phyloP scores from a whole-genome alignment of 1,140 invertebrate genomes.

The Pollicipes pollicipes region DNA sequence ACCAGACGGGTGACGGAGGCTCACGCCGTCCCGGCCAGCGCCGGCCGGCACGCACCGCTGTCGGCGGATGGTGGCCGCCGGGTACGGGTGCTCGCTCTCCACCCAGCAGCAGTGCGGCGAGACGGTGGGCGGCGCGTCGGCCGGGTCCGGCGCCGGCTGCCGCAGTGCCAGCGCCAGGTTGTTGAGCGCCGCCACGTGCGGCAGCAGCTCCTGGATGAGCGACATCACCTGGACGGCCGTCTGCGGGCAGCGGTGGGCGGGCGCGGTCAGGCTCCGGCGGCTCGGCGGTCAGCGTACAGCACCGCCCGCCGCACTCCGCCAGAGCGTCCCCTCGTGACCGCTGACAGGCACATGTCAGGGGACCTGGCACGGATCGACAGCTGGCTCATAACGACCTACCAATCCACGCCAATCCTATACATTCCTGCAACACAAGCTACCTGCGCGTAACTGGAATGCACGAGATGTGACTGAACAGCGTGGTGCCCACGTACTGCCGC shows the following conservation, averaged over 20 bases:
- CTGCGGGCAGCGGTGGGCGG: constrained; percentile 27
- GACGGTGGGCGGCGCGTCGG: constrained; percentile 16
- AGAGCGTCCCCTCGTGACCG: no score
- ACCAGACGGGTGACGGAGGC: no score
- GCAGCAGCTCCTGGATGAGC: constrained; percentile 73
- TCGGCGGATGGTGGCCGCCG: constrained; percentile 66
- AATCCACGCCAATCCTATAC: no score
- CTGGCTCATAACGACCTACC: no score
- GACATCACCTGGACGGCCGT: constrained; percentile 79
- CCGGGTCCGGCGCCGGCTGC: constrained; percentile 21
- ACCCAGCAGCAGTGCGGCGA: constrained; percentile 63
- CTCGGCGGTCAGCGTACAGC: no score
- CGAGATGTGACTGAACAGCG: no score
- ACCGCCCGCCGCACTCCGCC: no score
- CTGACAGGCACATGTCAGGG: no score
- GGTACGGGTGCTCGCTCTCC: constrained; percentile 94
- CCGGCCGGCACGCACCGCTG: constrained; percentile 40
- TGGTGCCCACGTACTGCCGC: no score
- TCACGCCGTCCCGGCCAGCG: neutral
- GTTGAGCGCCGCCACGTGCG: constrained; percentile 72
- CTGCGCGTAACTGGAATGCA: no score
- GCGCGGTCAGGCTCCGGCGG: constrained; percentile 1
- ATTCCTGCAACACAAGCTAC: no score
- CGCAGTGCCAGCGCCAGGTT: constrained; percentile 23
- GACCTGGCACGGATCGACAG: no score